Base-by-base conservation (phyloP, 2,888 invertebrate genomes). In the Apodemia zela region DNA sequence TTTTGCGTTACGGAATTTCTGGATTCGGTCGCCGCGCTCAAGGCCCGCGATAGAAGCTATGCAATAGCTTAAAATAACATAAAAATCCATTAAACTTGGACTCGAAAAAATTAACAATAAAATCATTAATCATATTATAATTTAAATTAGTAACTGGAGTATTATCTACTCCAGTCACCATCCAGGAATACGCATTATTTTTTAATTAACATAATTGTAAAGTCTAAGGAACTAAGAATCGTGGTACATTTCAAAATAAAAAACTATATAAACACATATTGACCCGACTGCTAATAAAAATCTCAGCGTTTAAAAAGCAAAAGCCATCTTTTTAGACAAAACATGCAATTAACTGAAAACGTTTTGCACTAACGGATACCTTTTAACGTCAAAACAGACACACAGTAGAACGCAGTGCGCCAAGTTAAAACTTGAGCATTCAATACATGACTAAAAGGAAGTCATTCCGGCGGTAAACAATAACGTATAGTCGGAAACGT, bases 381-480 rank as follows among this genome's bases (percentile, higher is more conserved):
- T 75, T 77, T 74, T 74, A 78, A 72, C 58, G 49, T 54, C 18
- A 66, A 45, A 63, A 61, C 21, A 54, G 60, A 57, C 54, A 47
- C 45, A 45, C 6, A 45, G 45, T 47, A 29, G n/a, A 45, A 45
- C 69, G 67, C 66, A 60, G 8, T 61, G 60, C 59, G 61, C 65
- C 17, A 18, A 57, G 38, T 57, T 64, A 21, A 38, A 63, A 63
- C 61, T 60, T 54, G 62, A 65, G 60, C 64, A 60, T 62, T 63
- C 62, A 47, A 62, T 79, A 74, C 75, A 72, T 73, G 68, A 72
- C 74, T 75, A 80, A 89, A 89, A 82, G 84, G 82, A 87, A 89
- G 84, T 84, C 84, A 88, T 90, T 87, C 79, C 82, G 76, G 73
- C 69, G 76, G 82, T 83, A 88, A 89, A 91, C 90, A 90, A 87